Base-by-base conservation (phyloP, 2,797 vertebrate genomes). In the Sphenopsis melanotis region DNA sequence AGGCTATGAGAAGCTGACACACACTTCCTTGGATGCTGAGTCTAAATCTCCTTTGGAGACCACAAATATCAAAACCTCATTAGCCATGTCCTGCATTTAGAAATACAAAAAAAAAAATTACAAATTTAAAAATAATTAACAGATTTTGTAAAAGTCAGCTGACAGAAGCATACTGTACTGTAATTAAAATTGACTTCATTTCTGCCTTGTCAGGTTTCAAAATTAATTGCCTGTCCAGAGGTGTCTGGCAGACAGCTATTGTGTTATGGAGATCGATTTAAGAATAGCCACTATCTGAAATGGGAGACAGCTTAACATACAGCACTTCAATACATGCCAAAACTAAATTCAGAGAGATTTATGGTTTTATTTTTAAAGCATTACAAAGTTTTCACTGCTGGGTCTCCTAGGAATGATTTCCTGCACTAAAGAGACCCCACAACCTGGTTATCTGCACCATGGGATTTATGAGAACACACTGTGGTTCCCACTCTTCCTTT, bases 121-220 rank as follows among this genome's bases (percentile, higher is more conserved):
- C 11, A 59, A 41, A 77, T 42, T 37, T 49, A 2, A 83, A 88
- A 80, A 63, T 34, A 83, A 68, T 49, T 77, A 65, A n/a, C 5
- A 64, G 36, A 19, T 19, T 56, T 34, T 42, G 7, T 39, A 44
- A 83, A 92, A 83, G 13, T 68, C 50, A 77, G 24, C 30, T 29
- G 49, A 74, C 27, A 60, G 36, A 64, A 13, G 10, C 57, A 46
- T 5, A 12, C 7, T 2, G 10, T 66, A 49, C 12, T 39, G 12
- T 68, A 81, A 81, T 82, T 82, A 93, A 69, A 90, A 86, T 4
- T 61, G 9, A 78, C 30, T 90, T 91, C 55, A 50, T 55, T 34
- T 88, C 61, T 85, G 22, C 30, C n/a, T 70, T 83, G n/a, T 47
- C 61, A 90, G 21, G 1, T 57, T 91, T 79, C 42, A 92, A 55